These are phyloP conservation scores for Sus cebifrons DNA, from an alignment of 2,797 vertebrate species.

Conservation along the genomic window DNA sequence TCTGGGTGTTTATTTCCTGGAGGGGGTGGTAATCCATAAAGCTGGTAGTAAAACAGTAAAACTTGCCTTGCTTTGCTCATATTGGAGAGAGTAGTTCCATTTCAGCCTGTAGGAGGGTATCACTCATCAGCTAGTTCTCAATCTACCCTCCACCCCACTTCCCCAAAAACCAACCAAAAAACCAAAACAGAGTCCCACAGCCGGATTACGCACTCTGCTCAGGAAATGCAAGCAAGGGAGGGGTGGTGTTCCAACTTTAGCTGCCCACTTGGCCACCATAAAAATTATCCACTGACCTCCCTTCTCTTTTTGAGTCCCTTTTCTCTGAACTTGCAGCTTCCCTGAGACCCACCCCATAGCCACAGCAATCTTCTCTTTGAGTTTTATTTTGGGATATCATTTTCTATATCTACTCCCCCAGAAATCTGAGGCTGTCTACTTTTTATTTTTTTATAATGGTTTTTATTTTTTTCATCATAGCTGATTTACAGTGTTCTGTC, in stretches of 20 bases:
- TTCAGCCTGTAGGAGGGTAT: background rate
- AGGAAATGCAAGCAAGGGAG: background rate
- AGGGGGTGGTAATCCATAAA: background rate
- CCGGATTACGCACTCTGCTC: background rate
- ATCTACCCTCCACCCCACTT: too few relatives aligned
- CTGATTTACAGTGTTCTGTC: too few relatives aligned
- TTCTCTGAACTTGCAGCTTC: background rate
- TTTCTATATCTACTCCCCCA: background rate
- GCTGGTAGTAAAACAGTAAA: slow-evolving; percentile 2
- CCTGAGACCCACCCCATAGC: background rate
- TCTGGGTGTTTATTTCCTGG: slow-evolving; percentile 51
- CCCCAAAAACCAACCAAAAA: background rate
- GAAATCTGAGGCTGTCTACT: background rate
- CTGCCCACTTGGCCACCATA: background rate
- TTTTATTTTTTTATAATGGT: background rate
- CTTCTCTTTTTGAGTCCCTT: background rate
- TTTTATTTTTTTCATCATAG: too few relatives aligned
- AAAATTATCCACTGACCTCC: background rate
- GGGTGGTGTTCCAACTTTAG: too few relatives aligned
- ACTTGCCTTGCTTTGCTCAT: background rate
- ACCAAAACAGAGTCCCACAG: background rate
- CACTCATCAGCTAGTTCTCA: background rate
- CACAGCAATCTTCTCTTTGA: background rate
- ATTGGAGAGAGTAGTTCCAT: background rate
- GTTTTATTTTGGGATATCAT: background rate